Base-by-base conservation (phyloP, 23 tunicate genomes). In the Diplosoma virens region DNA sequence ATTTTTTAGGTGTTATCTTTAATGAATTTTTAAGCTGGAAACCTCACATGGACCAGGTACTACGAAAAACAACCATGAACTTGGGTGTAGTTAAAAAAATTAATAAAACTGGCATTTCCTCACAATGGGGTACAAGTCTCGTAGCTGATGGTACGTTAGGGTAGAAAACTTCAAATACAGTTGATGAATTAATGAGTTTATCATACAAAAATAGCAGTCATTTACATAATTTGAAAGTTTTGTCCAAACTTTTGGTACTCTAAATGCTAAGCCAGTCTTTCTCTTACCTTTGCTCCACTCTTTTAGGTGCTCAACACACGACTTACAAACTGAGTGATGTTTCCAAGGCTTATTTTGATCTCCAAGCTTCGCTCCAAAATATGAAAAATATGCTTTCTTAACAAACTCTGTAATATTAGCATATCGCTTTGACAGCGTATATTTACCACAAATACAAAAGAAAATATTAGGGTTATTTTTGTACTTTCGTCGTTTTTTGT, bases 201-300 rank as follows among this genome's bases (percentile, higher is more conserved):
- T 36, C 76, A 70, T 36, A 27, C 76, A 70, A 36, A 37, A 70
- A 25, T n/a, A 70, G 56, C 58, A 70, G 30, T 70, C 59, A 70
- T 45, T 37, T 7, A 70, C 58, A 70, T 70, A 27, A 18, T 37
- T 0, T 0, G 58, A 0, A 24, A 28, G 53, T 23, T 70, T 30
- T 70, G 26, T 45, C 76, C 76, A 70, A 37, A 70, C 56, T 59
- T 36, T 70, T 22, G 59, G 76, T 45, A 37, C 76, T 17, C 59
- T 1, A 24, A 70, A 70, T 36, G 58, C 23, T 24, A 70, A 17
- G 17, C 45, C 45, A 11, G 32, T 70, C 58, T 46, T 70, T 36
- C 30, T 18, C 37, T 25, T 32, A 9, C 30, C 76, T 63, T 63
- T 63, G 37, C 36, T 63, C 70, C 70, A 63, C 70, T 63, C 20